Evolutionary conservation across 1,140 invertebrate genomes (phyloP), one percentile per base, ranked within the genome.

Genomic region (Ceratina calcarata): DNA sequence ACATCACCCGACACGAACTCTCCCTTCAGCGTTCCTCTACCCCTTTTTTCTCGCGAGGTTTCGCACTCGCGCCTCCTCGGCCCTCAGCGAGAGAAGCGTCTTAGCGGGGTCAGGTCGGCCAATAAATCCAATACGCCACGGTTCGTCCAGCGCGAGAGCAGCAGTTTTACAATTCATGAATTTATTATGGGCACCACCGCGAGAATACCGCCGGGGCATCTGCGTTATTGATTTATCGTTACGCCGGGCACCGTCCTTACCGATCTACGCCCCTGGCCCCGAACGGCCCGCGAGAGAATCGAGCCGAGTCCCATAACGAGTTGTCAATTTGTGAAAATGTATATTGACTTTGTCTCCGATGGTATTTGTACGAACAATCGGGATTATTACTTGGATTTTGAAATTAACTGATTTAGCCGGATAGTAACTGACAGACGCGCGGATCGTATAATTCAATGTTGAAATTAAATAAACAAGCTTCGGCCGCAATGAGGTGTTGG

Each of bases 161-260:
- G 85, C 88, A 89, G 87, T 91, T 92, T 92, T 91, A 91, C 91
- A 91, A 92, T 92, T 92, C 91, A 91, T 91, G 91, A 92, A 92
- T 92, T 92, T 92, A 92, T 92, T 91, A 92, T 92, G 90, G 88
- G 89, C 90, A 90, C 81, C 86, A 83, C 83, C 84, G 90, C 37
- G n/a, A 86, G 87, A 77, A 88, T 90, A 89, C 83, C 76, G 72
- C 83, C 82, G 81, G 81, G 87, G 37, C 37, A 45, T 86, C 88
- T 82, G 86, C 69, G 88, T 89, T 90, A 91, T 92, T 92, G 91
- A 91, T 92, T 92, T 92, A 91, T 92, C 87, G 90, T 92, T 90
- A 89, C 90, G 86, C 86, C 88, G 79, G 74, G 80, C 66, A 71
- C 74, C 57, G 75, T 86, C 84, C 69, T 73, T 57, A 18, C 49